Evolutionary conservation across 2,797 vertebrate genomes (phyloP), one percentile per base, ranked within the genome.

Genomic region (Hapalemur alaotrensis): DNA sequence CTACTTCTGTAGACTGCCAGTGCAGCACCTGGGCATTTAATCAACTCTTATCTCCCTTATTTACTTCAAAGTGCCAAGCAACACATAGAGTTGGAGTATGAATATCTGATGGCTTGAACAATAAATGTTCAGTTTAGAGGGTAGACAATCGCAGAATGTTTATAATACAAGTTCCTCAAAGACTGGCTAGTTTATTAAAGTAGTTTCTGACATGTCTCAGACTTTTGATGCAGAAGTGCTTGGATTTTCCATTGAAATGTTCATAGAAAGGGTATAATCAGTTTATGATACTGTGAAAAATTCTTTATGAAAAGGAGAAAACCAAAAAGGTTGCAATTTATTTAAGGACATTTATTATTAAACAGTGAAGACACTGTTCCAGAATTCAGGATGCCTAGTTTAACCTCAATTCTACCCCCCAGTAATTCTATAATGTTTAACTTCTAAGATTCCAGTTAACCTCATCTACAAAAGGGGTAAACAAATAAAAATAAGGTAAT

Each of bases 101-200:
- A 89, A 57, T 30, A 72, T 67, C 38, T 63, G 28, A 59, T 25
- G 59, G 38, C 50, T 28, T 57, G 14, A 86, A 93, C 13, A 70
- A 89, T 28, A 81, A 83, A 41, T 61, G 17, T 65, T 75, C 57
- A 70, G 22, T 80, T 65, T 72, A 76, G 48, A 91, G 95, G 43
- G 43, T 13, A 93, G 65, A 75, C 23, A 82, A 63, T 95, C 25
- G 6, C 48, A 94, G 72, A 73, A 80, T 92, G 70, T 38, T 85
- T 88, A 91, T 43, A 75, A 84, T 93, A 75, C 22, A 84, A 96
- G 52, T 73, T 82, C 32, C 63, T 96, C 87, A 73, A 82, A 87
- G n/a, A 86, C 52, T 76, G 35, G 25, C 67, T 93, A 85, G 52
- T 35, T 85, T 78, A 57, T 32, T 22, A 46, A 28, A 43, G 38